Evolutionary conservation across 2,113 vertebrate species (phyloP), one percentile per base, ranked within the genome.

Genomic region (Onychostruthus taczanowskii): DNA sequence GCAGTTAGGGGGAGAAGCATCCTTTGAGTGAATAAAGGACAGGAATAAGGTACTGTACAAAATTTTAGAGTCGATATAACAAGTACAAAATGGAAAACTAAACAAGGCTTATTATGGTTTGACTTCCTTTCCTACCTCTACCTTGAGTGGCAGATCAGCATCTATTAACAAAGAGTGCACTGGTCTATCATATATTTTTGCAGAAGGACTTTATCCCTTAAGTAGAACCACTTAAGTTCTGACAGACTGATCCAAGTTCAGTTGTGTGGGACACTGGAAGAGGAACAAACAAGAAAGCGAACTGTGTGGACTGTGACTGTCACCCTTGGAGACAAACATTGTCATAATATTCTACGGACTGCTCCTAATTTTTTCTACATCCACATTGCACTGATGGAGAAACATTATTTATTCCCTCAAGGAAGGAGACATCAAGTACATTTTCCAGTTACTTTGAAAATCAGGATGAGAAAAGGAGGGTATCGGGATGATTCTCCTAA

Each of bases 51-150:
- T 76, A 55, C 84, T 82, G 69, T 93, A 96, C 73, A 94, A 86
- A 63, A 81, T 50, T 92, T 94, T 39, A 92, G 91, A 96, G 83
- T 84, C 96, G 41, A 62, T 64, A 18, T 73, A 81, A 77, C 0
- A 1, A 92, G 37, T 56, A 73, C 28, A 91, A 84, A 93, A 94
- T n/a, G 87, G 41, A 76, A 93, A 97, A 87, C 52, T 79, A 79
- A 93, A 63, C n/a, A 74, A 91, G 92, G 35, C 74, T 30, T 75
- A 70, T 90, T 77, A 61, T 27, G 87, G 76, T 66, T 28, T 64
- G 30, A 95, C 50, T 92, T 96, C 74, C 62, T 87, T 92, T 95
- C 53, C 87, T 90, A 89, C 73, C 55, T 56, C 86, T 72, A 88
- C 44, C 63, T 55, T 15, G 27, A 92, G 88, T 46, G 95, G 89